Evolutionary conservation across 2,888 invertebrate species (phyloP), one percentile per base, ranked within the genome.

Genomic region (Ctena decussata): DNA sequence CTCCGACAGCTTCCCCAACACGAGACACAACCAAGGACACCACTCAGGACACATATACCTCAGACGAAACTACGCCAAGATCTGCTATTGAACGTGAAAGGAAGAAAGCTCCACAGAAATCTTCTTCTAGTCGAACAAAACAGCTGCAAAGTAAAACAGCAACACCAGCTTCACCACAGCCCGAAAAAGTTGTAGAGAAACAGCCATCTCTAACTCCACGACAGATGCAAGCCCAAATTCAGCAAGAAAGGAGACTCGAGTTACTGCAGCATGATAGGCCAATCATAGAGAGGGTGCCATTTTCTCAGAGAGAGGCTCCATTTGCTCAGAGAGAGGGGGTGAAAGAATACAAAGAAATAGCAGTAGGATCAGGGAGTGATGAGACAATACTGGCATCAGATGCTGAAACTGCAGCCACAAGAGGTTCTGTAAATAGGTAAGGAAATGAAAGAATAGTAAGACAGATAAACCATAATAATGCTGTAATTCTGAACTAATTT

Each of bases 361-460:
- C 86, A 27, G 87, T 91, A 15, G 91, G 92, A 11, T 91, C 91
- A 0, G 91, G 91, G n/a, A 84, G 86, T 77, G 91, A 91, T 74
- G 91, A 91, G 70, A 90, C 87, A 8, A 85, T 90, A 24, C 69
- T 89, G 24, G 91, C 86, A 15, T 93, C 93, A 27, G 91, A 91
- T 82, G 91, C 90, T 49, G 90, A 87, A 21, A 92, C 93, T 21
- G 91, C 91, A 24, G 90, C 86, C 11, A 92, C 92, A 1, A 74
- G 80, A 39, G 87, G 84, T 12, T 90, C 90, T 49, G 84, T 85
- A 1, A 88, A 89, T 60, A 92, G 93, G 93, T 93, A 46, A 60
- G 60, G 37, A 6, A 32, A 37, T n/a, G n/a, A n/a, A n/a, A n/a
- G n/a, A n/a, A n/a, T n/a, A n/a, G n/a, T n/a, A n/a, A n/a, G n/a